Base-by-base conservation (phyloP, 2,888 invertebrate species). In the Ichneumon xanthorius region DNA sequence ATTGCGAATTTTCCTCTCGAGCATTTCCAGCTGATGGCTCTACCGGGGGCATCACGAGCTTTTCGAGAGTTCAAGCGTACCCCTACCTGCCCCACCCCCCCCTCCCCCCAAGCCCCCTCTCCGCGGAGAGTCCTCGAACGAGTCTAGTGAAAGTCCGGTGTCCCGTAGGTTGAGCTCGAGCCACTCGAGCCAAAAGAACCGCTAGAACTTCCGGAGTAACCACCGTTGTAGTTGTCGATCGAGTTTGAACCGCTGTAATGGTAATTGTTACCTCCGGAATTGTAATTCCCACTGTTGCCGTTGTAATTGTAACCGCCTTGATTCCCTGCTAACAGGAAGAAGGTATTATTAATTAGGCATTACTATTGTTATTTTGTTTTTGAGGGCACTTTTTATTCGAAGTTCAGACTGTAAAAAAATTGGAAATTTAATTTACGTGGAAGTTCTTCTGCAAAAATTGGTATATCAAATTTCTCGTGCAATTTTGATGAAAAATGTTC, bases 111-210 rank as follows among this genome's bases (percentile, higher is more conserved):
- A 1, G 1, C 70, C 63, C 16, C 48, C 58, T 75, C 71, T 26
- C 78, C 84, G 61, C 50, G 50, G 84, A 81, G 76, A 50, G 40
- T 77, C 70, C 61, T 73, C 75, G 48, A 82, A 45, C 53, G 82
- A 82, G 68, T 72, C 73, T 85, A 92, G 82, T 89, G 91, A 86
- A 91, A 93, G 40, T 88, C 86, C 45, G 93, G 90, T 26, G 93
- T 92, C n/a, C 93, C 93, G 78, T 94, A 94, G 7, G 90, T 90
- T 2, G 92, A 85, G 75, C 91, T 89, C 4, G 92, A 89, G 58
- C 85, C 83, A 48, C 63, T 84, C 26, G 91, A 87, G 71, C 90
- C 91, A 50, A 90, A 91, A 78, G 88, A 90, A 40, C 90, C 91
- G 14, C 91, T 87, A 7, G 89, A 88, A 84, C 86, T 86, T 70